Evolutionary conservation across 2,888 invertebrate species (phyloP), one percentile per base, ranked within the genome.

Genomic region (Pyrgus malvae): DNA sequence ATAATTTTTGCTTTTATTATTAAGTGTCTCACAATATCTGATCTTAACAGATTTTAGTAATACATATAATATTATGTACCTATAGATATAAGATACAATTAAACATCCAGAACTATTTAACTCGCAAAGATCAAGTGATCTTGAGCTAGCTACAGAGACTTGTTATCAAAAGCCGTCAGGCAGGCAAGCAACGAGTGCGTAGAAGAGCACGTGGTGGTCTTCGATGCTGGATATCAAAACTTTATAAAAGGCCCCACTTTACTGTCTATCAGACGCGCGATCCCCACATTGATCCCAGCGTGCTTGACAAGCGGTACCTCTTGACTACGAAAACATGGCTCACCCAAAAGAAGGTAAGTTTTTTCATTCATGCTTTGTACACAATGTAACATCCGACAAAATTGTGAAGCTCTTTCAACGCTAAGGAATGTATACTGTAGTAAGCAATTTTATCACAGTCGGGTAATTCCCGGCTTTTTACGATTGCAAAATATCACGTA

Each of bases 301-400:
- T 66, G 72, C 68, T 59, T 57, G 58, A 55, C 57, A 65, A 50
- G 48, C 56, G 60, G 57, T 57, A 54, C 61, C 29, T 7, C 37
- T 38, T 51, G 60, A 63, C 57, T 58, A 51, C 55, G 50, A 61
- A 64, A 75, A 72, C 16, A 90, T 90, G 89, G 69, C 87, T 61
- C 64, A 73, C 40, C 87, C 87, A 5, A 87, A 81, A 78, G 78
- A 87, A 88, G 89, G 89, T 90, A 80, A 71, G 67, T 59, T 66
- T 70, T 70, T 70, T 66, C 67, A 63, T 59, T 67, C 64, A 61
- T 53, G 49, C 44, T 25, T 50, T 55, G 54, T 23, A 31, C 55
- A 58, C 56, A 55, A 55, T 54, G 19, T 63, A 62, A 60, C 59
- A 70, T 35, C 62, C 66, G 61, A 51, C 64, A 44, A 56, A 65